Conservation (phyloP, 2,797 vertebrate genomes). For the Alfaro cultratus region DNA sequence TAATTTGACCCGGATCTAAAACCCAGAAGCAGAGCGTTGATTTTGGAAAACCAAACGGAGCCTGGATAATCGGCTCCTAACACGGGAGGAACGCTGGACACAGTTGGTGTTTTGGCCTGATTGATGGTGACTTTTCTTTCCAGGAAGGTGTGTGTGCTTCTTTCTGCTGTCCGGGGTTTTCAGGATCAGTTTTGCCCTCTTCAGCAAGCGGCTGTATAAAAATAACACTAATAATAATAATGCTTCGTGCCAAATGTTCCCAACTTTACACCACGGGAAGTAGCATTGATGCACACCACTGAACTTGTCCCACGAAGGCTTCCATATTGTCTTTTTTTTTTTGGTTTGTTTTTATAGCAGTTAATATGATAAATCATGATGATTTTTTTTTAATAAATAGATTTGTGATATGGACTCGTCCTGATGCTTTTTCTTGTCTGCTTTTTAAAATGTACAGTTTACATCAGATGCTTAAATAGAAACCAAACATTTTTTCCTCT, state of each 20-base stretch:
- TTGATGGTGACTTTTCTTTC: neutral
- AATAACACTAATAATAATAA: neutral
- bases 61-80: conserved; percentile 8
- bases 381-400: conserved; percentile 73
- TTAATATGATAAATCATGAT: conserved; percentile 51
- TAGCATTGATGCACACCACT: conserved; percentile 25
- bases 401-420: conserved; percentile 65
- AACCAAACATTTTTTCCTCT: neutral
- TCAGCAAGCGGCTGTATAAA: conserved; percentile 3
- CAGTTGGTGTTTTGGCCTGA: neutral
- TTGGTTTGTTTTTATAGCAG: conserved; percentile 38
- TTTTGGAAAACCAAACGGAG: neutral
- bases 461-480: neutral
- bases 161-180: conserved; percentile 13
- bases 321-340: conserved; percentile 40
- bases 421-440: conserved; percentile 13
- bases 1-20: neutral
- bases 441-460: neutral
- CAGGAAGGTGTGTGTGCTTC: neutral
- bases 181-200: neutral
- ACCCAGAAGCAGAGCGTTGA: neutral
- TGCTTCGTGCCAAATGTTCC: conserved; percentile 38
- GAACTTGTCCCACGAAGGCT: conserved; percentile 37
- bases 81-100: neutral
- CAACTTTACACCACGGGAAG: conserved; percentile 1